A percentile compares a stretch with the other conserved stretches of the same genome.
Evolutionary conservation across 2,113 vertebrate species (phyloP).

Genomic region (Xiphophorus maculatus): DNA sequence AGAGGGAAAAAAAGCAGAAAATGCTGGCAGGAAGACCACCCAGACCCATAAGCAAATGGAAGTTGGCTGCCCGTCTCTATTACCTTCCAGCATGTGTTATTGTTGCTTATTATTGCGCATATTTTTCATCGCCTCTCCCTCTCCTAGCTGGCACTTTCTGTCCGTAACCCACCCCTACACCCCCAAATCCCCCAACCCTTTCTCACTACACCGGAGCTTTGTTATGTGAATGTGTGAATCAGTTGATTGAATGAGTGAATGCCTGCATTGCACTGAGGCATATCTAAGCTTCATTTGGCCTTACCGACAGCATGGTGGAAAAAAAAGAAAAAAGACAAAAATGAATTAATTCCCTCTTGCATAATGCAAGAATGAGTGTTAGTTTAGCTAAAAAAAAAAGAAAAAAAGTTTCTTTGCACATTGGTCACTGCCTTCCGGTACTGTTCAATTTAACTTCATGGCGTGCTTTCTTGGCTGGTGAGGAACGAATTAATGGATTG

Average conservation of each 20-base stretch:
- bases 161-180: neutral
- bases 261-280: constrained; percentile 26
- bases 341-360: constrained; percentile 47
- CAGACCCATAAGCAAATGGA: constrained; percentile 52
- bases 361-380: constrained; percentile 38
- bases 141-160: constrained; percentile 38
- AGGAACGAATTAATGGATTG: constrained; percentile 20
- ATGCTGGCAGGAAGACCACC: constrained; percentile 43
- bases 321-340: neutral
- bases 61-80: constrained; percentile 51
- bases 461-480: constrained; percentile 11
- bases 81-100: constrained; percentile 64
- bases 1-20: constrained; percentile 19
- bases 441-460: constrained; percentile 29
- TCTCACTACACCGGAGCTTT: constrained; percentile 14
- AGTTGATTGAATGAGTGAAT: constrained; percentile 42
- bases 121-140: constrained; percentile 47
- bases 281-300: constrained; percentile 16
- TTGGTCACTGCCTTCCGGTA: constrained; percentile 31
- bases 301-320: constrained; percentile 35
- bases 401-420: constrained; percentile 40
- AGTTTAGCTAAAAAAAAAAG: constrained; percentile 27
- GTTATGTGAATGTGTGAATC: constrained; percentile 40
- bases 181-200: neutral
- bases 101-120: constrained; percentile 64